Conservation (phyloP, 2,797 vertebrate genomes). For the Acipenser ruthenus region DNA sequence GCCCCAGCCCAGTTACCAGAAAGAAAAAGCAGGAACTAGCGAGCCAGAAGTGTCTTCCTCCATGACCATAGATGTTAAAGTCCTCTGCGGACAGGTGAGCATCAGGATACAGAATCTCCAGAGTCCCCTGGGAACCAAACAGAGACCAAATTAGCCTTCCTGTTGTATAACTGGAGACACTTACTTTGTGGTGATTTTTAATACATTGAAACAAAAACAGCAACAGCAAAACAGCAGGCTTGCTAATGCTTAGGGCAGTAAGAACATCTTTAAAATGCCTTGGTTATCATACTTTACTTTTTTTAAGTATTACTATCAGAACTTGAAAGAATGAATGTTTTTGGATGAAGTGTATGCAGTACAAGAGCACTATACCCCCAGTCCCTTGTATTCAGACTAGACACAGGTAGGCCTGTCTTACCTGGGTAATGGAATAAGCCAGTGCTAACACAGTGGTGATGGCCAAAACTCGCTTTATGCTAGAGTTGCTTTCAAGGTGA, state of each 20-base stretch:
- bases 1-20: conserved; percentile 43
- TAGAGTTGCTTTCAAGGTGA: conserved; percentile 93
- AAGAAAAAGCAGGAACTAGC: conserved; percentile 89
- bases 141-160: neutral
- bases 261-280: too few species aligned
- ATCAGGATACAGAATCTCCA: conserved; percentile 94
- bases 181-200: too few species aligned
- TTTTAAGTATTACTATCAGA: too few species aligned
- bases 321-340: too few species aligned
- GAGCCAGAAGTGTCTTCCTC: conserved; percentile 94
- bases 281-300: too few species aligned
- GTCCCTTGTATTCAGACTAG: too few species aligned
- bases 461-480: conserved; percentile 87
- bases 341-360: too few species aligned
- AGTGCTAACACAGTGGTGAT: conserved; percentile 91
- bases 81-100: conserved; percentile 90
- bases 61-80: conserved; percentile 97
- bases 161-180: neutral
- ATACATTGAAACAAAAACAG: too few species aligned
- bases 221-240: too few species aligned
- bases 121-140: conserved; percentile 65
- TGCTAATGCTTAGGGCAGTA: too few species aligned
- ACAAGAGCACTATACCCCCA: too few species aligned
- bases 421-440: conserved; percentile 92
- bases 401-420: conserved; percentile 33